A percentile compares a stretch with the other conserved stretches of the same genome.
These are phyloP conservation scores for Dysdera silvatica DNA, from an alignment of 1,140 invertebrate genomes.

Conservation along the genomic window DNA sequence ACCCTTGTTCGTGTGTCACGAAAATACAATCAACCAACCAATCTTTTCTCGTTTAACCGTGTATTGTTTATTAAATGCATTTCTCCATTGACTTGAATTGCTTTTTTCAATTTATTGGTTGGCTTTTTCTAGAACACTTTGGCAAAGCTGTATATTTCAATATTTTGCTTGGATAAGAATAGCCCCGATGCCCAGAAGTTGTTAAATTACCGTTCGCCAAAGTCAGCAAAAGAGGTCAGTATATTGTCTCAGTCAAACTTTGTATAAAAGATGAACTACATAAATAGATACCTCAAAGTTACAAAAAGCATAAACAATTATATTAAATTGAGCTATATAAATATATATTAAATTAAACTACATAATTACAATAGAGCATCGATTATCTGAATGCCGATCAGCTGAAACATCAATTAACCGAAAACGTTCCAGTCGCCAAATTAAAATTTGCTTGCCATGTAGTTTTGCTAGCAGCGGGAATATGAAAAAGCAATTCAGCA, in stretches of 20 bases:
- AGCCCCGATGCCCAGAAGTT: constrained; percentile 58
- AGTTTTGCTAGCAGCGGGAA: too few relatives aligned
- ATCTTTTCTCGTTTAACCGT: background rate
- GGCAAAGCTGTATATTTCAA: constrained; percentile 57
- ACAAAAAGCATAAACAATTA: too few relatives aligned
- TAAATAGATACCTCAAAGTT: too few relatives aligned
- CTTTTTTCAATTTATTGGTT: too few relatives aligned
- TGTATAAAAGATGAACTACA: background rate
- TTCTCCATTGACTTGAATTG: constrained; percentile 7
- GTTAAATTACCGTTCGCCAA: constrained; percentile 50
- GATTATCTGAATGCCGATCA: too few relatives aligned
- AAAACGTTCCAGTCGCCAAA: too few relatives aligned
- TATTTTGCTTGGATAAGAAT: constrained; percentile 58
- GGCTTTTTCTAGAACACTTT: constrained; percentile 49
- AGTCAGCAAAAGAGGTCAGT: constrained; percentile 44
- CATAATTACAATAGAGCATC: too few relatives aligned
- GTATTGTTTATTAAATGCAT: background rate
- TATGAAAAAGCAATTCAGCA: too few relatives aligned
- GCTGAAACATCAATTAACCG: too few relatives aligned
- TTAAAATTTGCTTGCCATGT: too few relatives aligned
- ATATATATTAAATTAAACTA: too few relatives aligned
- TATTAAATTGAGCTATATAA: too few relatives aligned
- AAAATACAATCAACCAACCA: background rate
- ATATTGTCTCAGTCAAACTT: constrained; percentile 30
- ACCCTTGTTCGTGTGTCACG: background rate